phyloP scores from a whole-genome alignment of 1,140 invertebrate genomes.

The Lutraria rhynchaena region DNA sequence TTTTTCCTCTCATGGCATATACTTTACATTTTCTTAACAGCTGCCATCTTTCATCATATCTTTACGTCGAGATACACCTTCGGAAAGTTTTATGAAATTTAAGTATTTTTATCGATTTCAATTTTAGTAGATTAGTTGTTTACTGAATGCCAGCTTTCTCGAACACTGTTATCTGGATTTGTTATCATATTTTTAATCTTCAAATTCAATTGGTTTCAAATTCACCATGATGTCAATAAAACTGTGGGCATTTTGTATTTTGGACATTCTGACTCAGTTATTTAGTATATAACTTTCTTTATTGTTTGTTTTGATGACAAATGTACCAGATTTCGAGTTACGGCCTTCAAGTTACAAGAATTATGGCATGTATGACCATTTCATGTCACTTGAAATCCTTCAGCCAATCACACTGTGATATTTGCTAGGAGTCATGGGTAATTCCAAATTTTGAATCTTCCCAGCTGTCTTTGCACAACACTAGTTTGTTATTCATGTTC shows the following conservation, averaged over 20 bases:
- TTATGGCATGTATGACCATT: slow-evolving; percentile 36
- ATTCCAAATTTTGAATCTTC: slow-evolving; percentile 6
- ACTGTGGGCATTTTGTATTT: slow-evolving; percentile 7
- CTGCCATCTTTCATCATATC: background rate
- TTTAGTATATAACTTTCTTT: background rate
- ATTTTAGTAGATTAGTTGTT: too few relatives aligned
- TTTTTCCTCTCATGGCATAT: too few relatives aligned
- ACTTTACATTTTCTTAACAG: too few relatives aligned
- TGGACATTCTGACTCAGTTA: slow-evolving; percentile 5
- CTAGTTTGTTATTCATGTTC: slow-evolving; percentile 1
- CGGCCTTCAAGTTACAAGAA: slow-evolving; percentile 37
- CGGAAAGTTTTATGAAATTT: slow-evolving; percentile 34
- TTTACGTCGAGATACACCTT: slow-evolving; percentile 23
- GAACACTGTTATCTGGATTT: too few relatives aligned
- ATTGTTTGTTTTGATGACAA: too few relatives aligned
- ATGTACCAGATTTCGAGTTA: too few relatives aligned
- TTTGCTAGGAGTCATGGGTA: slow-evolving; percentile 53
- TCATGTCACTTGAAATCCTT: slow-evolving; percentile 56
- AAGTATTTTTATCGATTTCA: too few relatives aligned
- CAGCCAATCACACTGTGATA: slow-evolving; percentile 59
- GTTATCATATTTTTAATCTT: too few relatives aligned
- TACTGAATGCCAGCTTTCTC: too few relatives aligned
- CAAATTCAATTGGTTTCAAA: too few relatives aligned
- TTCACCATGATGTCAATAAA: slow-evolving; percentile 8
- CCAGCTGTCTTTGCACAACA: background rate